Percentiles rank a stretch among this genome's conserved stretches.
These are phyloP conservation scores for Clarias magur DNA, from an alignment of 2,113 vertebrate species.

Conservation along the genomic window DNA sequence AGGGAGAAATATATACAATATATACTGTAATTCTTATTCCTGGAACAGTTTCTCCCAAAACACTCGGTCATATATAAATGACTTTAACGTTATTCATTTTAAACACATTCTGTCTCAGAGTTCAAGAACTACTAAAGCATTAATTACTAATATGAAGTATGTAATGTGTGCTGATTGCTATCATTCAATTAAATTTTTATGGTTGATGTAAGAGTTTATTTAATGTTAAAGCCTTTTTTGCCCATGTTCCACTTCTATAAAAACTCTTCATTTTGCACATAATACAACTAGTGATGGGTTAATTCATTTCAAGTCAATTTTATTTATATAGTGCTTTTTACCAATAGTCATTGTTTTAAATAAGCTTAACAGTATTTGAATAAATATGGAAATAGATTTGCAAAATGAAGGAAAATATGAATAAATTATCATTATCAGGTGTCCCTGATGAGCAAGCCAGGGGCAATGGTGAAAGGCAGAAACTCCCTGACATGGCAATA, in stretches of 20 bases:
- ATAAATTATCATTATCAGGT: no score
- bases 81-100: slow-evolving; percentile 38
- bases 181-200: slow-evolving; percentile 19
- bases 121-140: slow-evolving; percentile 29
- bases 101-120: slow-evolving; percentile 13
- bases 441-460: no score
- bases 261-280: slow-evolving; percentile 20
- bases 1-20: slow-evolving; percentile 8
- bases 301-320: no score
- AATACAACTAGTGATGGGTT: slow-evolving; percentile 1
- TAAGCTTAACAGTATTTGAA: no score
- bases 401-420: no score
- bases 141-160: slow-evolving; percentile 33
- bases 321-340: no score
- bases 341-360: no score
- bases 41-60: slow-evolving; percentile 35
- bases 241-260: slow-evolving; percentile 3
- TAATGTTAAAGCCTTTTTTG: neutral
- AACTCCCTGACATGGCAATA: no score
- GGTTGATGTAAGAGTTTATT: slow-evolving; percentile 24
- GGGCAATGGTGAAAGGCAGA: no score
- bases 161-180: slow-evolving; percentile 16
- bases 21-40: slow-evolving; percentile 12
- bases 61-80: slow-evolving; percentile 39
- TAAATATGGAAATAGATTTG: no score